Evolutionary conservation across 2,888 invertebrate genomes (phyloP), one percentile per base, ranked within the genome.

Genomic region (Drosophila diplacantha): DNA sequence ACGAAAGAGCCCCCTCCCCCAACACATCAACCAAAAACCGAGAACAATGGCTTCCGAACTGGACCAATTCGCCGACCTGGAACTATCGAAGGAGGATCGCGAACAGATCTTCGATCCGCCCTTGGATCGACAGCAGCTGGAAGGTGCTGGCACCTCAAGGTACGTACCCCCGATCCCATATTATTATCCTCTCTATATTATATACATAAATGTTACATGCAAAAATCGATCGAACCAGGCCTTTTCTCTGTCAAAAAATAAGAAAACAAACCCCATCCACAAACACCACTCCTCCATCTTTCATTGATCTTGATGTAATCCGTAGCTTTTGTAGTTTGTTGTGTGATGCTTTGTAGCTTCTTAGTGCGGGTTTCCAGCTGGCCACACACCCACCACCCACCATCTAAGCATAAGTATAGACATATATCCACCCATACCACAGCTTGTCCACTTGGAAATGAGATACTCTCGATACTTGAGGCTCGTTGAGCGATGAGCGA

Each of bases 21-120:
- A 8, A 7, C 9, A 24, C 35, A 26, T 35, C 14, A 43, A 8
- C n/a, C 12, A 18, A 46, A 54, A 65, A 37, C 49, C 47, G 37
- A 68, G 51, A 61, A 75, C 84, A 81, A 88, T 88, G 88, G 83
- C 88, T 75, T 88, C 89, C 74, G 88, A 88, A 84, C 83, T 88
- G 84, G 88, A 91, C 87, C 93, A 93, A 87, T 93, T 93, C 89
- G 91, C 92, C 87, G 93, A 93, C 84, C 90, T 92, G 83, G 92
- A 91, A 86, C 89, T 92, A 73, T 91, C 92, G 69, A 92, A 92
- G 86, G 93, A 93, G 86, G 93, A 93, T 87, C 92, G 92, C 80
- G 93, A 93, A 89, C 93, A 93, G 89, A 92, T 92, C 84, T 93
- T 92, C 88, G 93, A 93, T 87, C 92, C 91, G 80, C 87, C 87